Evolutionary conservation across 2,888 invertebrate species (phyloP).

Genomic region (Dicyrtomina minuta): DNA sequence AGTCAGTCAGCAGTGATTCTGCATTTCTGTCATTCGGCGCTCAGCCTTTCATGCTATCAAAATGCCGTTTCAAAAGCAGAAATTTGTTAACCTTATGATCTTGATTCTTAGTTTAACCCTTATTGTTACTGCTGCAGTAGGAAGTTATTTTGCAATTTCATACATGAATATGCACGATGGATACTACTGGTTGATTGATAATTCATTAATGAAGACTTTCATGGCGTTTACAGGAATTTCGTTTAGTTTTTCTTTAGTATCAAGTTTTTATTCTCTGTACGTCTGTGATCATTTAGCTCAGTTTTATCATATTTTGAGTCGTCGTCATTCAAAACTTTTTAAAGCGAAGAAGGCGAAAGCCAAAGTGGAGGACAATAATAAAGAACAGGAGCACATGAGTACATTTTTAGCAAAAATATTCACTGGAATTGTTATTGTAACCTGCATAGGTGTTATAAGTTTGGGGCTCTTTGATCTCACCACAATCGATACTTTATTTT

Average conservation of each 20-base stretch:
- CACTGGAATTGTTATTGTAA: background rate
- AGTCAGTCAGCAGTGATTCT: no score
- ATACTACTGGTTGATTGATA: slow-evolving; percentile 20
- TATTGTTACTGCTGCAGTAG: background rate
- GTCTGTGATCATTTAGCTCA: slow-evolving; percentile 1
- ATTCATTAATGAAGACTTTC: background rate
- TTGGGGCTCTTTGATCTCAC: background rate
- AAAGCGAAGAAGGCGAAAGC: no score
- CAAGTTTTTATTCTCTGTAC: slow-evolving; percentile 9
- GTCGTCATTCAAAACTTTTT: background rate
- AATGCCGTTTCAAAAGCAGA: background rate
- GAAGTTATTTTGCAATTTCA: background rate
- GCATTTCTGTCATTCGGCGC: no score
- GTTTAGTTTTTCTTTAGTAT: background rate
- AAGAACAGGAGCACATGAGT: background rate
- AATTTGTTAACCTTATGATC: slow-evolving; percentile 3
- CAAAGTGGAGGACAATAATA: no score
- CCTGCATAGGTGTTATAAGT: background rate
- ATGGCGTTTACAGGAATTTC: background rate
- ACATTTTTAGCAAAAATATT: slow-evolving; percentile 6
- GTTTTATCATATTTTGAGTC: background rate
- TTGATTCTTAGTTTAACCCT: background rate
- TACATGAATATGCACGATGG: background rate
- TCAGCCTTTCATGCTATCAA: no score
- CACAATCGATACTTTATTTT: background rate